Evolutionary conservation across 2,797 vertebrate genomes (phyloP).

Genomic region (Crypturellus tataupa): DNA sequence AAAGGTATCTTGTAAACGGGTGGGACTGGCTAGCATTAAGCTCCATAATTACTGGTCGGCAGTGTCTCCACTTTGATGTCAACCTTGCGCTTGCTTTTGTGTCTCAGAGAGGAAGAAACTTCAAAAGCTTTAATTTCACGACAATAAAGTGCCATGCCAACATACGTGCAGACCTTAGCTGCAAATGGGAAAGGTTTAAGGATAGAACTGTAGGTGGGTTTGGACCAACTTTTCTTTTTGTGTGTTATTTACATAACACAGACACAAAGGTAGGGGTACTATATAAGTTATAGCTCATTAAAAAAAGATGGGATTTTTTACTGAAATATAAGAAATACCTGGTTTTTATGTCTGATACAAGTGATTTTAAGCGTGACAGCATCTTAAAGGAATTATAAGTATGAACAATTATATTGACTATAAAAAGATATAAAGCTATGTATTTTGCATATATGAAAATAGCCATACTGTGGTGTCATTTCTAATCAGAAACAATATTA

Average conservation of each 20-base stretch:
- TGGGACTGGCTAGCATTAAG: slow-evolving; percentile 70
- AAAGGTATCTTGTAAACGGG: slow-evolving; percentile 71
- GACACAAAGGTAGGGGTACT: neutral
- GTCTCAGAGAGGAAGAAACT: slow-evolving; percentile 80
- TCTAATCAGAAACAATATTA: neutral
- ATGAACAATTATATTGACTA: neutral
- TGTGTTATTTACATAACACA: neutral
- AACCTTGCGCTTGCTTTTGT: slow-evolving; percentile 69
- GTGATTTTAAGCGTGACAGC: neutral
- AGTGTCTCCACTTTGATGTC: slow-evolving; percentile 82
- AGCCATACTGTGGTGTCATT: neutral
- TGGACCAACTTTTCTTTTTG: neutral
- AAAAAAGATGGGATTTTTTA: neutral
- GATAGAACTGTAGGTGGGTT: neutral
- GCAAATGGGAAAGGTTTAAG: slow-evolving; percentile 54
- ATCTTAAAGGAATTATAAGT: neutral
- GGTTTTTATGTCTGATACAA: neutral
- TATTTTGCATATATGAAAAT: neutral
- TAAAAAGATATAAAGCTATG: neutral
- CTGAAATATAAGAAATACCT: neutral
- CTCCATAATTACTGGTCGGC: slow-evolving; percentile 78
- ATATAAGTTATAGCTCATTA: neutral
- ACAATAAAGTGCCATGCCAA: slow-evolving; percentile 76
- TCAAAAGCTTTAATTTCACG: slow-evolving; percentile 83
- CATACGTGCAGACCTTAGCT: slow-evolving; percentile 59